Evolutionary conservation across 2,888 invertebrate species (phyloP).

Genomic region (Clitarchus hookeri): DNA sequence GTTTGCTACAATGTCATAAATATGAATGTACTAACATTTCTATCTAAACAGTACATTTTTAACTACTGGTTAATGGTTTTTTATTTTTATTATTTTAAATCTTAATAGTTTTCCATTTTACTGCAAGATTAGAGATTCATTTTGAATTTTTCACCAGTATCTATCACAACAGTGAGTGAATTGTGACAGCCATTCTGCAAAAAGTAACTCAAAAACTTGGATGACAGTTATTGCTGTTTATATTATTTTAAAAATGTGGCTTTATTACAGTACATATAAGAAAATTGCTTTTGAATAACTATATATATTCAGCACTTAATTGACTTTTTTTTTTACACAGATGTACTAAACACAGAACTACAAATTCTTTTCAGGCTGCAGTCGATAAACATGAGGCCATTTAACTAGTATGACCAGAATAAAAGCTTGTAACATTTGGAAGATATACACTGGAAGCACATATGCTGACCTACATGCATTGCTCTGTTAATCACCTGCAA

Average conservation of each 20-base stretch:
- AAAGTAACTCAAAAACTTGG: no score
- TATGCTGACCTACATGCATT: background rate
- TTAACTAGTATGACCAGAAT: background rate
- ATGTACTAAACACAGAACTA: background rate
- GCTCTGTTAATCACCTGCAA: background rate
- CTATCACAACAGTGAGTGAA: no score
- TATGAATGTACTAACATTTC: no score
- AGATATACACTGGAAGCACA: constrained; percentile 7
- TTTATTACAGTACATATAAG: background rate
- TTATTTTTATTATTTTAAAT: no score
- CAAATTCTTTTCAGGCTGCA: background rate
- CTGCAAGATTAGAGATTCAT: no score
- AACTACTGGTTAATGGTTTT: no score
- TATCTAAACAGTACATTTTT: no score
- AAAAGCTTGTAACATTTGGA: constrained; percentile 6
- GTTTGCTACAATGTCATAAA: no score
- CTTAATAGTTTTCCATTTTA: no score
- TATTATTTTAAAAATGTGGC: background rate
- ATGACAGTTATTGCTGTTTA: background rate
- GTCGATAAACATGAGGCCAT: background rate
- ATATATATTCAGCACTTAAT: background rate
- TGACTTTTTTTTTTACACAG: background rate
- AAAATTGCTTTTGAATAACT: background rate
- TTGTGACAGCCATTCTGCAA: no score
- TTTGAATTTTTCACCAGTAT: no score